Percentiles rank a stretch among this genome's conserved stretches.
These are phyloP conservation scores for Zosterops hypoxanthus DNA, from an alignment of 2,113 vertebrate genomes.

Conservation along the genomic window DNA sequence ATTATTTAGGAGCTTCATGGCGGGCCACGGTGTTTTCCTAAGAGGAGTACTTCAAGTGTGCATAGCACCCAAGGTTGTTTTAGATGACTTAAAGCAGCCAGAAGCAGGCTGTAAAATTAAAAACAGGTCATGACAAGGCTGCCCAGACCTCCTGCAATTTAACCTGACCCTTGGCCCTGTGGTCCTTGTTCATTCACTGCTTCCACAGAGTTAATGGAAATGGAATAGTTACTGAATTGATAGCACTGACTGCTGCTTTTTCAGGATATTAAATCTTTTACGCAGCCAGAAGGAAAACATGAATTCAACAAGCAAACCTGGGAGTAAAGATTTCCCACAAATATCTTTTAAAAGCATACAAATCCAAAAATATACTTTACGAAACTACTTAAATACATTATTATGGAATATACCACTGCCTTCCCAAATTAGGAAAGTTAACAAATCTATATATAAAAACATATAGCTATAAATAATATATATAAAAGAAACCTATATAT, in stretches of 20 bases:
- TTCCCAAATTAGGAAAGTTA: background rate
- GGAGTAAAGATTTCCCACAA: background rate
- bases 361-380: background rate
- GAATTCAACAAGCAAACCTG: background rate
- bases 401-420: background rate
- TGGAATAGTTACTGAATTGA: background rate
- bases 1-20: background rate
- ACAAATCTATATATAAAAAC: background rate
- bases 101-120: slow-evolving; percentile 3
- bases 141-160: background rate
- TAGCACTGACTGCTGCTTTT: background rate
- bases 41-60: rapidly evolving
- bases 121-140: slow-evolving; percentile 15
- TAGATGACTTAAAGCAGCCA: background rate
- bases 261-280: background rate
- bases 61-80: background rate
- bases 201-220: slow-evolving; percentile 1
- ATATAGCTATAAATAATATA: background rate
- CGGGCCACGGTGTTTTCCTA: background rate
- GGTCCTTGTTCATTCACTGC: slow-evolving; percentile 19
- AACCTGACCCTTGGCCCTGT: background rate
- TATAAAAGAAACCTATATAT: background rate
- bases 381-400: background rate
- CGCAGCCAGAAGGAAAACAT: background rate
- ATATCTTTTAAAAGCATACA: background rate